Percentiles rank a stretch among this genome's conserved stretches.
Evolutionary conservation across 2,113 vertebrate genomes (phyloP).

Genomic region (Podilymbus podiceps): DNA sequence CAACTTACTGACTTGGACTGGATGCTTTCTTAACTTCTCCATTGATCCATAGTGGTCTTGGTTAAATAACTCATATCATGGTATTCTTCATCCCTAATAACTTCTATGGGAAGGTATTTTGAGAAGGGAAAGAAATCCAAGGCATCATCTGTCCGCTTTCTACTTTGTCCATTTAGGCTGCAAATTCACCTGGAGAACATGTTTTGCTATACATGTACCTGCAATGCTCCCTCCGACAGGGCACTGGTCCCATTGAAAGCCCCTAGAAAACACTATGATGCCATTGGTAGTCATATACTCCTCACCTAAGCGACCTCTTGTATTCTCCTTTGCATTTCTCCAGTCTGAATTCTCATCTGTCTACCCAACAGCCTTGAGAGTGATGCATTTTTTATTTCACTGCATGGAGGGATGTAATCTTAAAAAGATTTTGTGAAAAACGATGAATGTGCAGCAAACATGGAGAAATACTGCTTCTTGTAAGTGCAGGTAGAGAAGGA

Average conservation of each 20-base stretch:
- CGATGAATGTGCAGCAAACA: not conserved
- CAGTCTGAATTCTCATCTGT: not conserved
- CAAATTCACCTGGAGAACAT: not conserved
- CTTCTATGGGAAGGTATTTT: not conserved
- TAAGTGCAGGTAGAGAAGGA: not conserved
- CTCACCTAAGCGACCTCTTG: not conserved
- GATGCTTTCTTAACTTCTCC: not conserved
- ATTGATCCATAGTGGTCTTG: not conserved
- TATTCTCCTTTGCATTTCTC: not conserved
- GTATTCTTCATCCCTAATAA: not conserved
- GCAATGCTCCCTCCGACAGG: not conserved
- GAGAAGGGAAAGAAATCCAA: not conserved
- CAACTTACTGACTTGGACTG: not conserved
- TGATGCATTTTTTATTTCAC: constrained; percentile 12
- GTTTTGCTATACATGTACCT: not conserved
- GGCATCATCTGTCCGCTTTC: not conserved
- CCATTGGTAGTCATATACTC: not conserved
- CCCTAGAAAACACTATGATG: not conserved
- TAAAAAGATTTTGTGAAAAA: constrained; percentile 45
- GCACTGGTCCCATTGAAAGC: no score
- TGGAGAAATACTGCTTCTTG: constrained; percentile 21
- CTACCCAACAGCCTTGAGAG: constrained; percentile 20
- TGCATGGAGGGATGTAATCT: constrained; percentile 18
- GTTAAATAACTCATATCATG: not conserved
- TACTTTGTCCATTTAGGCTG: not conserved